Conservation (phyloP, 1,140 invertebrate genomes). For the Heliconius melpomene region DNA sequence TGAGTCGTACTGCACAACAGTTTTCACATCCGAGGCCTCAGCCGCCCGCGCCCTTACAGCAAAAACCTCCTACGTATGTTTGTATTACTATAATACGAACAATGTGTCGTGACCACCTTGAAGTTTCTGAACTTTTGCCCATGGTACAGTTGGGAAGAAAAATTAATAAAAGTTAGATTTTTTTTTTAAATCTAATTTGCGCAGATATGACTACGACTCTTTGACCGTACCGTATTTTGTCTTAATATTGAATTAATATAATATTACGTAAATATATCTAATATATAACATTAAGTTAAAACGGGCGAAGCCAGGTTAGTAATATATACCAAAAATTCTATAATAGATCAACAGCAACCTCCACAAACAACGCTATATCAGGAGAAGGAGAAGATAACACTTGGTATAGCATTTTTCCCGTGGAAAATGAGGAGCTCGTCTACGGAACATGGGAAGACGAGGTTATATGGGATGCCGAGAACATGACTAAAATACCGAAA, state of each 20-base stretch:
- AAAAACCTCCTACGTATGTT: constrained; percentile 67
- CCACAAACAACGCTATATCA: constrained; percentile 47
- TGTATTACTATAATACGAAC: neutral
- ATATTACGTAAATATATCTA: too few species aligned
- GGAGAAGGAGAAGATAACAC: constrained; percentile 87
- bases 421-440: constrained; percentile 97
- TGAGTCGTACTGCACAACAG: constrained; percentile 94
- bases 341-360: constrained; percentile 47
- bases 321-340: constrained; percentile 2
- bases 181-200: too few species aligned
- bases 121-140: too few species aligned
- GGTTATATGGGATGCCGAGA: constrained; percentile 97
- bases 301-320: too few species aligned
- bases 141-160: too few species aligned
- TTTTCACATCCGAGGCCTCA: constrained; percentile 94
- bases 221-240: too few species aligned
- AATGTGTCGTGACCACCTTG: too few species aligned
- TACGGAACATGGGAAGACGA: constrained; percentile 98
- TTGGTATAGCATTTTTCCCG: constrained; percentile 98
- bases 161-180: too few species aligned
- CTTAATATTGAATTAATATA: too few species aligned
- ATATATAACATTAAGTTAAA: too few species aligned
- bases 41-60: constrained; percentile 69
- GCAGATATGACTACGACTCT: too few species aligned
- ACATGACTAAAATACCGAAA: constrained; percentile 93